Conservation (phyloP, 2,113 vertebrate genomes). For the Guaruba guarouba region DNA sequence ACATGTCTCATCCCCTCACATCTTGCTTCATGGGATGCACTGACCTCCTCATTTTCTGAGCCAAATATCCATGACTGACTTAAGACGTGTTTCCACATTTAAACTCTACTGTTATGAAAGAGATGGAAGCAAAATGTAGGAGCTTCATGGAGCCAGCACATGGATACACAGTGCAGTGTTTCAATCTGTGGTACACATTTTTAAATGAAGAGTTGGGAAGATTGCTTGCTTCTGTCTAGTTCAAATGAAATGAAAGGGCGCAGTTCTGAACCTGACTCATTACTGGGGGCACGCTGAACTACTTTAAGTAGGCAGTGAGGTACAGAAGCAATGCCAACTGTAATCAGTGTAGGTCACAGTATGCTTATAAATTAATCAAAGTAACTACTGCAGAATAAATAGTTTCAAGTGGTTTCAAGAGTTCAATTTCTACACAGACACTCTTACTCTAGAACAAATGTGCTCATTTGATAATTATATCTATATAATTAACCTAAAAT, state of each 20-base stretch:
- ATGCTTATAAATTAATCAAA: not conserved
- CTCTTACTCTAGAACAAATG: not conserved
- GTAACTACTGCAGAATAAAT: not conserved
- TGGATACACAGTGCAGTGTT: not conserved
- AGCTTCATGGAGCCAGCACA: not conserved
- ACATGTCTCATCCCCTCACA: not conserved
- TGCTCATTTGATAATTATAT: not conserved
- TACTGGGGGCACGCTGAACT: not conserved
- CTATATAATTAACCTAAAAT: not conserved
- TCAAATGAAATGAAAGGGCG: not conserved
- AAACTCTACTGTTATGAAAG: not conserved
- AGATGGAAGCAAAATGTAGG: not conserved
- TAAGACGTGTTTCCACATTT: not conserved
- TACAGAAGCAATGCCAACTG: not conserved
- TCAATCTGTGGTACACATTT: not conserved
- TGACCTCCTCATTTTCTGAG: not conserved
- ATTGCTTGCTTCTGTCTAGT: not conserved
- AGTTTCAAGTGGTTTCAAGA: constrained; percentile 1
- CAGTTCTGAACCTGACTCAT: not conserved
- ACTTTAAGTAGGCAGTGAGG: not conserved
- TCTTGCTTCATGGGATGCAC: not conserved
- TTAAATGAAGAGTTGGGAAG: not conserved
- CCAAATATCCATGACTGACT: constrained; percentile 7
- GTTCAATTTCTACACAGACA: not conserved
- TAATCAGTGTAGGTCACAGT: not conserved